These are phyloP conservation scores for Anniella stebbinsi DNA, from an alignment of 2,797 vertebrate species.

Conservation along the genomic window DNA sequence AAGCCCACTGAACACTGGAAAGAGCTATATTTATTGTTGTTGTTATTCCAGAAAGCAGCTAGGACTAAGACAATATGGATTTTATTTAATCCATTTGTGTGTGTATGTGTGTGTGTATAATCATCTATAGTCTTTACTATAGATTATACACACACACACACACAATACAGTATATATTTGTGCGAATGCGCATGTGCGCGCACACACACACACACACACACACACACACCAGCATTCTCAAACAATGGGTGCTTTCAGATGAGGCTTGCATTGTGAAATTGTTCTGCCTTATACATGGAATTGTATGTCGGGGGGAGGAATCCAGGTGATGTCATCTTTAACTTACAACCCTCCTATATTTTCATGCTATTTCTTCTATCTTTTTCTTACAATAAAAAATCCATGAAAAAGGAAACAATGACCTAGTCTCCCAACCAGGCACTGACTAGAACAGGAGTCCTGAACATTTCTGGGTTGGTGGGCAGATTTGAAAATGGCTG, in stretches of 20 bases:
- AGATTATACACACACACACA: background rate
- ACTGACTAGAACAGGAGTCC: background rate
- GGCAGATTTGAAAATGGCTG: no score
- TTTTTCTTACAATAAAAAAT: no score
- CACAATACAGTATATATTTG: background rate
- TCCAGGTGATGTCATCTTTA: background rate
- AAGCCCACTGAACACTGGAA: background rate
- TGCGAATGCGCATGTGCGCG: no score
- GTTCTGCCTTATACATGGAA: background rate
- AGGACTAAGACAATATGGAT: background rate
- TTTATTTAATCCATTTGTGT: background rate
- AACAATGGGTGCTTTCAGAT: background rate
- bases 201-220: background rate
- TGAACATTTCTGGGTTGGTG: no score
- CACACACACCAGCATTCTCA: background rate
- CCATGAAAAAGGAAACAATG: no score
- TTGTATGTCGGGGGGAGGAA: background rate
- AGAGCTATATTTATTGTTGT: background rate
- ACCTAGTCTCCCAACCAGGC: background rate
- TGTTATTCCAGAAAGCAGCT: background rate
- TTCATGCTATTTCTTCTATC: background rate
- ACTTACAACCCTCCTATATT: background rate
- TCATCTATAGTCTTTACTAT: background rate
- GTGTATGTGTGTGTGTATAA: background rate
- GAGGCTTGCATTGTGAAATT: background rate